Conservation (phyloP, 2,888 invertebrate species). For the Nebria salina region DNA sequence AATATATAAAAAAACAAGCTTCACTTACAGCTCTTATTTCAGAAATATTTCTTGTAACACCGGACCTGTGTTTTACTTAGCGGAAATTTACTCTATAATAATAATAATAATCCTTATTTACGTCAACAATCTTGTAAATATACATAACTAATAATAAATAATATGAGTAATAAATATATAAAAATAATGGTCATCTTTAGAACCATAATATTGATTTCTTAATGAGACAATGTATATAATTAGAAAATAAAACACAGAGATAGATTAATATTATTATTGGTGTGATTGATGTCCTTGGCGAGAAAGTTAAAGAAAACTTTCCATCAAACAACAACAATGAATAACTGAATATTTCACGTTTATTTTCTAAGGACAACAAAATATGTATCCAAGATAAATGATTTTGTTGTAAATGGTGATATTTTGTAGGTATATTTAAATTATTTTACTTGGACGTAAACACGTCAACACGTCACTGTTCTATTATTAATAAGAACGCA, state of each 20-base stretch:
- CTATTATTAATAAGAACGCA: neutral
- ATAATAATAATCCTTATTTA: neutral
- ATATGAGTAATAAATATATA: neutral
- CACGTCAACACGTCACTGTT: neutral
- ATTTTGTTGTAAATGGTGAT: neutral
- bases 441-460: neutral
- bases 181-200: neutral
- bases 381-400: neutral
- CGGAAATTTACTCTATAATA: neutral
- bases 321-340: slow-evolving; percentile 6
- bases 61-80: neutral
- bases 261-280: slow-evolving; percentile 11
- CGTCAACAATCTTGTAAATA: neutral
- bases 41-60: neutral
- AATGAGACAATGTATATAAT: neutral
- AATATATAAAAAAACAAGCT: too few relatives aligned
- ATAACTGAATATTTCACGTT: neutral
- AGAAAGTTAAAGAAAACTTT: slow-evolving; percentile 10
- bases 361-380: neutral
- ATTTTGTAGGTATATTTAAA: neutral
- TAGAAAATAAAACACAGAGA: neutral
- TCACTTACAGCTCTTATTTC: neutral
- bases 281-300: slow-evolving; percentile 1
- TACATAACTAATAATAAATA: neutral
- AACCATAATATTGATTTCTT: neutral